Base-by-base conservation (phyloP, 2,113 vertebrate species). In the Edolisoma coerulescens region DNA sequence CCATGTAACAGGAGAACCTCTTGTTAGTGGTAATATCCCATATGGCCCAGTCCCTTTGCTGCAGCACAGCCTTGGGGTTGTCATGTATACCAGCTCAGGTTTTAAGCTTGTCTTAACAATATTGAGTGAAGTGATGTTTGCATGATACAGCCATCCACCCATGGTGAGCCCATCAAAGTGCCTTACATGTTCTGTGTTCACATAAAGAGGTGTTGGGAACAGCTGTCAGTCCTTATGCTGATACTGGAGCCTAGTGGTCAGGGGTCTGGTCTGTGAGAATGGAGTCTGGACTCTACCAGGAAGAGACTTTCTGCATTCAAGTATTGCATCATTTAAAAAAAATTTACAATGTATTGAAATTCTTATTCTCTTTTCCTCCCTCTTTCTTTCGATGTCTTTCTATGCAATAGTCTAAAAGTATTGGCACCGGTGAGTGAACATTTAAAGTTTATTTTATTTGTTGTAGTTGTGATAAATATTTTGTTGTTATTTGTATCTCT, bases 371-470 rank as follows among this genome's bases (percentile, higher is more conserved):
- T 89, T 95, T 91, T 85, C 56, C 45, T 95, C 24, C 23, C 35
- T 68, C 27, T 93, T 91, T 89, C 28, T 92, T 93, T 93, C 59
- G 5, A 49, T 78, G 26, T 74, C 64, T 85, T 92, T 86, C 70
- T 79, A 39, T 93, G 84, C 89, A 79, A 85, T 91, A 87, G 19
- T 87, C 81, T 65, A 71, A 71, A 89, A 87, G 28, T 83, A 63
- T 50, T 93, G 93, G 87, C 78, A 73, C 32, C 0, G 95, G 96
- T 96, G 91, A 97, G 96, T 97, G 74, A 79, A 56, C 68, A 88
- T 91, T 93, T 84, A 64, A 59, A 81, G 28, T 70, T 85, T 39
- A 27, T 33, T 68, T 87, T 75, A 45, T 52, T 84, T 91, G 28
- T 61, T 91, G 22, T 35, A 42, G 24, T 44, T 59, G 37, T 42